Base-by-base conservation (phyloP, 1,140 invertebrate genomes). In the Temnothorax longispinosus region DNA sequence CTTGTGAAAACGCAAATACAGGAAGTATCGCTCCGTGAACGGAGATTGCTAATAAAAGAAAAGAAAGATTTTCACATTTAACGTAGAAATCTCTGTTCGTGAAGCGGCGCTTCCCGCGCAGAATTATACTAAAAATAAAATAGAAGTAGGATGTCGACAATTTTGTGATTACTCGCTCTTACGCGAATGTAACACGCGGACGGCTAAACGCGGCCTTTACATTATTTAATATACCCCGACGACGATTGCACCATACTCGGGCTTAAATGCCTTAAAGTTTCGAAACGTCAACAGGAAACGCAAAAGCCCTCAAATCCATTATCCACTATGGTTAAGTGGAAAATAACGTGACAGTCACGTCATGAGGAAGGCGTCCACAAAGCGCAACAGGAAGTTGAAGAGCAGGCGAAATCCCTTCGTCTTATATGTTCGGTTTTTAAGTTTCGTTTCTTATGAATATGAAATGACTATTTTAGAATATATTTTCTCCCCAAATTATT, bases 111-210 rank as follows among this genome's bases (percentile, higher is more conserved):
- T 81, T 81, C 11, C 15, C 35, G 8, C 13, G 32, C 38, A 75
- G 62, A 38, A 76, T 18, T 50, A 35, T 13, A 75, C 32, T 81
- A 65, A 27, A 84, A 84, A 84, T 41, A 21, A 21, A 21, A 7
- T 62, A 81, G 81, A 87, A 91, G 87, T 77, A 92, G 91, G 92
- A 92, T 91, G 91, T 92, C 72, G 88, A 69, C 92, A 86, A 92
- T 92, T 92, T 92, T 81, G 74, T 87, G 87, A 92, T 92, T 91
- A 84, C n/a, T 10, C 35, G 18, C 67, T 75, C 71, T 84, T 75
- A 47, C 18, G 35, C 13, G 62, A 78, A 85, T 38, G 11, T 35
- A 47, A 78, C 60, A 7, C 72, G 47, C 52, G 56, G 32, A 38
- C 13, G 13, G 41, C 76, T 85, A 85, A 75, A 41, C 3, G 81